Evolutionary conservation across 2,113 vertebrate genomes (phyloP), one percentile per base, ranked within the genome.

Genomic region (Tragelaphus scriptus): DNA sequence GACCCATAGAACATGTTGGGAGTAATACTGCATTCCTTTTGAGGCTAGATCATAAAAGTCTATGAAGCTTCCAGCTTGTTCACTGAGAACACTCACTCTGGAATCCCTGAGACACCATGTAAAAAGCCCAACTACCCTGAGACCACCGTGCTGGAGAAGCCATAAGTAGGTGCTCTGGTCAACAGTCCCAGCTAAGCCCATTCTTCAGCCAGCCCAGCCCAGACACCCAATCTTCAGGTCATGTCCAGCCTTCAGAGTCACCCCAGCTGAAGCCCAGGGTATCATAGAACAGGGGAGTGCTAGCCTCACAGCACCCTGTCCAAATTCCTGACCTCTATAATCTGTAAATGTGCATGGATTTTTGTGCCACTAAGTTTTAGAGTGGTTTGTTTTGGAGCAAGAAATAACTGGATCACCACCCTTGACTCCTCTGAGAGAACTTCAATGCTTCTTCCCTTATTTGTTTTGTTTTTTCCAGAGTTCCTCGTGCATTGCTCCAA

Each of bases 401-500:
- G 58, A 79, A 23, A 30, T 15, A 19, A 59, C 10, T 30, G n/a
- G 40, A 47, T 32, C 4, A 16, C 28, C 1, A 16, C 26, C 53
- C 17, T 68, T 68, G 59, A 92, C 8, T 55, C 17, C 23, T 28
- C 21, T 56, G 7, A 75, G 51, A 36, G 65, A 84, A 40, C 13
- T 5, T 21, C 51, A 32, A 0, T 49, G 51, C 8, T 44, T 17
- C 53, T 25, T 79, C 53, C 6, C 61, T 17, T 19, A 10, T 28
- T 14, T 40, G 0, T 75, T 25, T 75, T 5, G 0, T 8, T 68
- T 40, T 47, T 23, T 30, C 21, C 19, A 9, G 14, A 89, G n/a
- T 44, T n/a, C 21, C 21, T 75, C 1, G 0, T 11, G 1, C 7
- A 3, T 32, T 10, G 0, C 32, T 49, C 26, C 7, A 40, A 49